These are phyloP conservation scores for Heliopora coerulea DNA, from an alignment of 92 coral and sea anemone species.

Conservation along the genomic window DNA sequence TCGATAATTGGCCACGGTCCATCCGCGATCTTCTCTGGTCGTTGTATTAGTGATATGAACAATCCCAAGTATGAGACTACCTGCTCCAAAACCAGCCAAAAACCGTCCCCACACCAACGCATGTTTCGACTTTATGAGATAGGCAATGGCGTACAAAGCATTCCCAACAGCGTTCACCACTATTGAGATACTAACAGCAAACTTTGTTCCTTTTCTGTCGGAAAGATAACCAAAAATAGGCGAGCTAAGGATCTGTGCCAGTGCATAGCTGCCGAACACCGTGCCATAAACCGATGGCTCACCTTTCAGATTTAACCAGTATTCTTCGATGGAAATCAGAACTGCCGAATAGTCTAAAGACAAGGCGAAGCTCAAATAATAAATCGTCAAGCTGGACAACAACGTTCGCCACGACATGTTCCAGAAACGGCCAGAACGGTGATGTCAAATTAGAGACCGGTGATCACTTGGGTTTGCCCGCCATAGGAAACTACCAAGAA, in stretches of 20 bases:
- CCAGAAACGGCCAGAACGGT: too few relatives aligned
- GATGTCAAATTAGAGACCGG: too few relatives aligned
- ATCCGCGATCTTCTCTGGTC: slow-evolving; percentile 81
- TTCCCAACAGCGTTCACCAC: slow-evolving; percentile 75
- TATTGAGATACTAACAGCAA: slow-evolving; percentile 72
- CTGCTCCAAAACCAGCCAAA: slow-evolving; percentile 90
- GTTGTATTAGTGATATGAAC: slow-evolving; percentile 87
- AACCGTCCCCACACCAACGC: slow-evolving; percentile 79
- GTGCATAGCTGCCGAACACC: slow-evolving; percentile 90
- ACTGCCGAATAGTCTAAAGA: slow-evolving; percentile 86
- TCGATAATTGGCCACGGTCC: slow-evolving; percentile 73
- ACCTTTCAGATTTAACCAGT: slow-evolving; percentile 80
- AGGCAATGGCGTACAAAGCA: slow-evolving; percentile 72
- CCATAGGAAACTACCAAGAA: too few relatives aligned
- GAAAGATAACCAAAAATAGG: slow-evolving; percentile 91
- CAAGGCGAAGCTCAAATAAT: slow-evolving; percentile 89
- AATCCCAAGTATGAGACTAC: slow-evolving; percentile 75
- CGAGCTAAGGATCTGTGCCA: slow-evolving; percentile 78
- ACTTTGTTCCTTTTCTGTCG: slow-evolving; percentile 87
- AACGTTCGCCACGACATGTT: slow-evolving; percentile 52
- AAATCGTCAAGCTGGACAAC: slow-evolving; percentile 68
- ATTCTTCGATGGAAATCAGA: slow-evolving; percentile 69
- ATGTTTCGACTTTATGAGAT: slow-evolving; percentile 65
- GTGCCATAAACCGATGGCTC: slow-evolving; percentile 65
- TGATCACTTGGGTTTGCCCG: too few relatives aligned